These are phyloP conservation scores for Horisme vitalbata DNA, from an alignment of 2,888 invertebrate genomes.

Conservation along the genomic window DNA sequence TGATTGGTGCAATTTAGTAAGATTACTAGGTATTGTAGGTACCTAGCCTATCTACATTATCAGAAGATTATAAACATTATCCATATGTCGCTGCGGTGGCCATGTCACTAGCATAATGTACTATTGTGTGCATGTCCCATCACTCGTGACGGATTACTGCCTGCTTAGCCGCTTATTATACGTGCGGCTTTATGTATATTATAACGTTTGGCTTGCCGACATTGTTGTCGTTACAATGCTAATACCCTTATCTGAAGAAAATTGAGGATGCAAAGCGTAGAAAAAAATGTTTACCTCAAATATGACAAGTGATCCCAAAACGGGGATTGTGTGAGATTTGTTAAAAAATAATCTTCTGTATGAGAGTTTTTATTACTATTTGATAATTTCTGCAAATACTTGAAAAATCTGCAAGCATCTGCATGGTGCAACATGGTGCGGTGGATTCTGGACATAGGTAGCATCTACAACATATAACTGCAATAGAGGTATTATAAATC, in stretches of 20 bases:
- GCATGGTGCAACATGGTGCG: too few relatives aligned
- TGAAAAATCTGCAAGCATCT: too few relatives aligned
- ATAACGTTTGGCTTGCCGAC: slow-evolving; percentile 48
- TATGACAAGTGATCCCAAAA: neutral
- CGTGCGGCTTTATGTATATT: slow-evolving; percentile 46
- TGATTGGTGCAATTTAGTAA: neutral
- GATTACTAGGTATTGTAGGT: too few relatives aligned
- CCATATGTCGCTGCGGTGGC: slow-evolving; percentile 24
- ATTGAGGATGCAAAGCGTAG: neutral
- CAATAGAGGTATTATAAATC: too few relatives aligned
- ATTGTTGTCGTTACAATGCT: slow-evolving; percentile 30
- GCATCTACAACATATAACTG: too few relatives aligned
- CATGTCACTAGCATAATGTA: slow-evolving; percentile 41
- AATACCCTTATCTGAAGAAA: slow-evolving; percentile 25
- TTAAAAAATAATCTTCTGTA: too few relatives aligned
- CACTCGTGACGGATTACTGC: slow-evolving; percentile 71
- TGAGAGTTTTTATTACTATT: too few relatives aligned
- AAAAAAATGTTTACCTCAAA: neutral
- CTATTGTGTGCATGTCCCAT: slow-evolving; percentile 56
- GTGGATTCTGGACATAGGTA: too few relatives aligned
- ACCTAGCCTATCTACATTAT: neutral
- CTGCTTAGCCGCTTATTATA: slow-evolving; percentile 65
- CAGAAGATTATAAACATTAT: slow-evolving; percentile 3
- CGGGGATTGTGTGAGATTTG: too few relatives aligned
- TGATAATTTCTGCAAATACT: too few relatives aligned